Evolutionary conservation across 2,113 vertebrate species (phyloP), one percentile per base, ranked within the genome.

Genomic region (Corythornis madagascariensis): DNA sequence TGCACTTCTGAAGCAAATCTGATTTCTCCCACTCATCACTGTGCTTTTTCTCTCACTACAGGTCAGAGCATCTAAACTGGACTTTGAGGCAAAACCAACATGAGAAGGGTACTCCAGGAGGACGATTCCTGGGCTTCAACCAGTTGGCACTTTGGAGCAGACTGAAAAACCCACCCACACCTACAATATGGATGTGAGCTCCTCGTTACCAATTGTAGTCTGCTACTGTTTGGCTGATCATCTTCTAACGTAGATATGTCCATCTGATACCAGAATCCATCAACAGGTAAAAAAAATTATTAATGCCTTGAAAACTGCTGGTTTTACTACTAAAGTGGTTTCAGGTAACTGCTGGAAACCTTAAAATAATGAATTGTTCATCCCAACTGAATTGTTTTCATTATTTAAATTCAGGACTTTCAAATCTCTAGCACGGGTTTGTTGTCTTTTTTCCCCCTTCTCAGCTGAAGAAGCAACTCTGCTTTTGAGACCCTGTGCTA

Each of bases 131-230:
- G 52, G 79, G 43, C 35, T 88, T 28, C 67, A 60, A 31, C 11
- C 43, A 16, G 18, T 18, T 1, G 0, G 42, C n/a, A 53, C 6
- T 4, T 10, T 29, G 29, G 38, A 52, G 12, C 69, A 59, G 33
- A 64, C 28, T 33, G 61, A 38, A 69, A 78, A 79, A 47, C 13
- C 20, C 14, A 55, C 26, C 25, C 38, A 8, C 2, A 1, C 1
- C 0, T 31, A 9, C 16, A 11, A 0, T 18, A 33, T 20, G 11
- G 29, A 21, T 4, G 1, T 19, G 60, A 11, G 18, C 8, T 33
- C 69, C 56, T 43, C 3, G 0, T 12, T 35, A 16, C 57, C 63
- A 42, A 6, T 82, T 74, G 43, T 14, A 52, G 12, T 69, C 50
- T 75, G 40, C 35, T 83, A 42, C 67, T 0, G 1, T 75, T 60